Evolutionary conservation across 2,797 vertebrate species (phyloP).

Genomic region (Microcaecilia unicolor): DNA sequence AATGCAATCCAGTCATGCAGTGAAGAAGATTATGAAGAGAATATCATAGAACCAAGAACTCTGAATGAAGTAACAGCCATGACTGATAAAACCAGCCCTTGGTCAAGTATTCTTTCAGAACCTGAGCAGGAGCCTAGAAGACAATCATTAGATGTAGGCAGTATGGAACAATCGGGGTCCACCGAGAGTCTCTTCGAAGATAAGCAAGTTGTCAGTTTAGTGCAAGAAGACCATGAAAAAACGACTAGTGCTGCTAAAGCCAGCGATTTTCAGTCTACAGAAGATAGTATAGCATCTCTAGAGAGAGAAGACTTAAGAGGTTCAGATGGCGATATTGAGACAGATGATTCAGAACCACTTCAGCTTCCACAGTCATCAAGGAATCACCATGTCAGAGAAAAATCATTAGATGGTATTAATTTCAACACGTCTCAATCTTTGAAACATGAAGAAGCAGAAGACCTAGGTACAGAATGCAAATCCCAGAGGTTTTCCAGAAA

Average conservation of each 20-base stretch:
- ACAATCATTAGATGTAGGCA: constrained; percentile 1
- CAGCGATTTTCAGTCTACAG: accelerated
- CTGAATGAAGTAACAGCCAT: constrained; percentile 81
- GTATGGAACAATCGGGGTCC: background rate
- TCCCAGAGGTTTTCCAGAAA: background rate
- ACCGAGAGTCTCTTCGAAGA: background rate
- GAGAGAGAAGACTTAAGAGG: background rate
- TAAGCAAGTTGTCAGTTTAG: background rate
- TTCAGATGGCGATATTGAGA: accelerated
- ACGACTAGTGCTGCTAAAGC: accelerated
- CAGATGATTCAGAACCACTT: accelerated
- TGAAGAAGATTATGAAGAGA: constrained; percentile 79
- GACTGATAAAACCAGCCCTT: constrained; percentile 85
- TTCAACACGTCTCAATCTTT: background rate
- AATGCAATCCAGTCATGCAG: constrained; percentile 16
- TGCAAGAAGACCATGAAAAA: background rate
- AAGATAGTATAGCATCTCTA: background rate
- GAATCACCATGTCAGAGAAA: accelerated
- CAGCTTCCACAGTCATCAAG: background rate
- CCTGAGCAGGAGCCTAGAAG: constrained; percentile 41
- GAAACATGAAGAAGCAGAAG: accelerated
- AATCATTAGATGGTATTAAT: background rate
- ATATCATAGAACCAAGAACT: constrained; percentile 67
- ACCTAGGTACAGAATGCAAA: accelerated
- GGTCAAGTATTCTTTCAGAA: constrained; percentile 84